These are phyloP conservation scores for Parauchenoglanis punctatus DNA, from an alignment of 2,797 vertebrate species.

Conservation along the genomic window DNA sequence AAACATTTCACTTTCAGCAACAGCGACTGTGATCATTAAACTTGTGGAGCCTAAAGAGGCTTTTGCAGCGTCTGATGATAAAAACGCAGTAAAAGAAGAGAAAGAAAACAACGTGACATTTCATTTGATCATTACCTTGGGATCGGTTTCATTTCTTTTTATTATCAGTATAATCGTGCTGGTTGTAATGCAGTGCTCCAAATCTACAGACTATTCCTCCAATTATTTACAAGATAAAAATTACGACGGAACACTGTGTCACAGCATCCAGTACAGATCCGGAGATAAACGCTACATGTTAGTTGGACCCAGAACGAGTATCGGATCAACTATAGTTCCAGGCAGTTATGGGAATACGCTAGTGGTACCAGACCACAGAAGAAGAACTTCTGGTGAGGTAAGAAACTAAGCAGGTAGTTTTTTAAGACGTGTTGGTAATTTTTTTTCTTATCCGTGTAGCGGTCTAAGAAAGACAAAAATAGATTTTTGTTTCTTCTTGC, in stretches of 20 bases:
- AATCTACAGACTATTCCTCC: background rate
- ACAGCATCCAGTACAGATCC: constrained; percentile 64
- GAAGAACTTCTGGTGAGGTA: constrained; percentile 54
- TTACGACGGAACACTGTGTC: constrained; percentile 59
- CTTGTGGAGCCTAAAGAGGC: constrained; percentile 48
- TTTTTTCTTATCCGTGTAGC: too few species aligned
- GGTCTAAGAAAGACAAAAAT: too few species aligned
- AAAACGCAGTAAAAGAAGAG: constrained; percentile 11
- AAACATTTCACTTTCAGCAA: constrained; percentile 45
- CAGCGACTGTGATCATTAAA: constrained; percentile 29
- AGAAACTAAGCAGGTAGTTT: background rate
- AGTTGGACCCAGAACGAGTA: constrained; percentile 64
- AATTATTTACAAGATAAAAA: constrained; percentile 48
- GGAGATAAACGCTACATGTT: constrained; percentile 63
- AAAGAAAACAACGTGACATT: background rate
- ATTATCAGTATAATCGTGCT: background rate
- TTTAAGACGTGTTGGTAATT: too few species aligned
- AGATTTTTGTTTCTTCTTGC: too few species aligned
- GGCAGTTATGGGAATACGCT: constrained; percentile 60
- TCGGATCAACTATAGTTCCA: constrained; percentile 58
- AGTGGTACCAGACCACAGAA: constrained; percentile 47
- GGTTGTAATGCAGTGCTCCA: background rate
- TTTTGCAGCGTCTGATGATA: constrained; percentile 51
- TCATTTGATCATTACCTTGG: background rate
- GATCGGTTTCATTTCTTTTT: background rate